Evolutionary conservation across 1,140 invertebrate species (phyloP).

Genomic region (Conus betulinus): DNA sequence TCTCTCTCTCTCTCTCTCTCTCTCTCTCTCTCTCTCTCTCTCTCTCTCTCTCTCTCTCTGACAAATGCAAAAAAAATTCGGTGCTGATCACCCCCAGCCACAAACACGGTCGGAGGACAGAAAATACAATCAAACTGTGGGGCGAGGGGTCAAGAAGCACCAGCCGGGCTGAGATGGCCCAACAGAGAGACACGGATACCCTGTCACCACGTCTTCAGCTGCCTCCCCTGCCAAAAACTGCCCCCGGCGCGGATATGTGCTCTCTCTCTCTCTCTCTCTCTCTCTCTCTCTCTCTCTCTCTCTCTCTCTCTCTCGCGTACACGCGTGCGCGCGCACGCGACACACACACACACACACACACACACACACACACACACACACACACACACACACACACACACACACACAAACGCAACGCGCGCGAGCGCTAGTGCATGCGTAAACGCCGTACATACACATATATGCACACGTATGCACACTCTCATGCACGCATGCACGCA

Average conservation of each 20-base stretch:
- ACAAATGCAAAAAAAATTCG: neutral
- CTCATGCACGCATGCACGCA: too few relatives aligned
- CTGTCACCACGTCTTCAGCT: neutral
- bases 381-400: too few relatives aligned
- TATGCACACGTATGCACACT: too few relatives aligned
- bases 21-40: constrained; percentile 15
- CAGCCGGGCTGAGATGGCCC: neutral
- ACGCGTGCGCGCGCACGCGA: too few relatives aligned
- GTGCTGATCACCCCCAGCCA: neutral
- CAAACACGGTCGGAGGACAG: neutral
- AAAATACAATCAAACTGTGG: neutral
- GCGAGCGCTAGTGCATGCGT: too few relatives aligned
- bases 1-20: constrained; percentile 28
- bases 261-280: too few relatives aligned
- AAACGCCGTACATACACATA: too few relatives aligned
- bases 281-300: too few relatives aligned
- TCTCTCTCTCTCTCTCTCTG: neutral
- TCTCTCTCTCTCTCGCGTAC: too few relatives aligned
- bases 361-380: too few relatives aligned
- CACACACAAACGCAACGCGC: too few relatives aligned
- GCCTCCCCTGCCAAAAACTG: neutral
- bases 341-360: too few relatives aligned
- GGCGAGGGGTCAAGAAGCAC: neutral
- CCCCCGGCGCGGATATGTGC: neutral
- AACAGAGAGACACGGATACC: constrained; percentile 9